Conservation (phyloP, 2,113 vertebrate species). For the Myrmecophaga tridactyla region DNA sequence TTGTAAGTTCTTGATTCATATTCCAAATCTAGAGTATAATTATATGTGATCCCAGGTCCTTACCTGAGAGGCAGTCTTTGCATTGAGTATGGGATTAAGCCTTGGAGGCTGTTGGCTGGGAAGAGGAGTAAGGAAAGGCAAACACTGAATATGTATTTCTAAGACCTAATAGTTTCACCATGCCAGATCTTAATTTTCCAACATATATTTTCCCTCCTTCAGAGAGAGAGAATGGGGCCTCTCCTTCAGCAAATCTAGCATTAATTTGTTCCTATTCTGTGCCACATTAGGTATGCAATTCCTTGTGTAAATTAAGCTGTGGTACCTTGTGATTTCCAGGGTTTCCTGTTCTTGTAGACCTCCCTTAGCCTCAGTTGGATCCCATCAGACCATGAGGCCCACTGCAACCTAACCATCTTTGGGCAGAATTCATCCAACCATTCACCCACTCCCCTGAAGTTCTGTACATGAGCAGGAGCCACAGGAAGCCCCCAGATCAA, state of each 20-base stretch:
- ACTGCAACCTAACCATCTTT: conserved; percentile 54
- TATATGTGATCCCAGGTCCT: neutral
- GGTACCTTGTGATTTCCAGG: conserved; percentile 51
- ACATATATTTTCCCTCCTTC: neutral
- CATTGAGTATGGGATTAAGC: neutral
- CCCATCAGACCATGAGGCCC: conserved; percentile 64
- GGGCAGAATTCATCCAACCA: conserved; percentile 48
- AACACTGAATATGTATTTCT: neutral
- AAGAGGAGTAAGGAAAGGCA: neutral
- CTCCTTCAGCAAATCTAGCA: neutral
- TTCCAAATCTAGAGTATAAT: neutral
- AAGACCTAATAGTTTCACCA: neutral
- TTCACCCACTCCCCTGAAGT: conserved; percentile 55
- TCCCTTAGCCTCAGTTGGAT: conserved; percentile 62
- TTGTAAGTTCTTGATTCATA: neutral
- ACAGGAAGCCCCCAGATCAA: conserved; percentile 61
- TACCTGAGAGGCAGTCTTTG: neutral
- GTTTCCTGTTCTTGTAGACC: conserved; percentile 54
- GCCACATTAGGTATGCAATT: neutral
- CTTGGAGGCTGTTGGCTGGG: neutral
- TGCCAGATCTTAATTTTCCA: neutral
- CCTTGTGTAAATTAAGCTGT: neutral
- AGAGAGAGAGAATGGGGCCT: neutral
- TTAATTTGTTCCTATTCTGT: neutral
- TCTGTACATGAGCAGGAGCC: conserved; percentile 22